Conservation (phyloP, 2,797 vertebrate genomes). For the Naso thynnoides region DNA sequence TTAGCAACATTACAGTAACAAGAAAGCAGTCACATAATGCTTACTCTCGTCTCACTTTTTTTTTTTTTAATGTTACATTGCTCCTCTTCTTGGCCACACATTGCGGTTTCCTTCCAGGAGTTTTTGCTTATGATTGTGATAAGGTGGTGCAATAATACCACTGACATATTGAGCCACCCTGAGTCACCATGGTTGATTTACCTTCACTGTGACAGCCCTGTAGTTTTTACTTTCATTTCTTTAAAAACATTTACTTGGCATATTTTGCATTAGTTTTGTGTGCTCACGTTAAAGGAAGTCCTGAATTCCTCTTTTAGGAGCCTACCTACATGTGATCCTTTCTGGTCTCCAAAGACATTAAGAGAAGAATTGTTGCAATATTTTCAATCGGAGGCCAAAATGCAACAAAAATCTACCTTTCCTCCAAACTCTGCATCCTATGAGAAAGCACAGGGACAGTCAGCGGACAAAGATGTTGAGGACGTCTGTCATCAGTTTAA, state of each 20-base stretch:
- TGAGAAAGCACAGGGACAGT: conserved; percentile 73
- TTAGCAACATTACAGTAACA: no score
- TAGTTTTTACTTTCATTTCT: not conserved
- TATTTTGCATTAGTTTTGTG: not conserved
- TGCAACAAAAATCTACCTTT: conserved; percentile 75
- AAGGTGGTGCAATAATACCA: no score
- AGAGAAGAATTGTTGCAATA: conserved; percentile 82
- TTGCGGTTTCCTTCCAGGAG: no score
- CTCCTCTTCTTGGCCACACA: no score
- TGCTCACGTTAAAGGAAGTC: conserved; percentile 19
- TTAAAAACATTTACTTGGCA: not conserved
- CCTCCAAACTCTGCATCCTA: conserved; percentile 74
- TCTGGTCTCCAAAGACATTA: conserved; percentile 87
- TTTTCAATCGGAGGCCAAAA: conserved; percentile 84
- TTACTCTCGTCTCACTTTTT: no score
- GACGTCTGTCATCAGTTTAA: conserved; percentile 81
- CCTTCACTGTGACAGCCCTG: no score
- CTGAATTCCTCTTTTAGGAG: conserved; percentile 80
- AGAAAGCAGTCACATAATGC: no score
- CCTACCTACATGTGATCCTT: conserved; percentile 83
- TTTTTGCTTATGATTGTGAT: no score
- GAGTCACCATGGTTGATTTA: no score
- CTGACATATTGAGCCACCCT: no score
- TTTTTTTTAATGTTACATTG: no score
- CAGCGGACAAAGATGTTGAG: conserved; percentile 75